Percentiles rank a stretch among this genome's conserved stretches.
Conservation (phyloP, 2,113 vertebrate genomes). For the Amazona vittata region DNA sequence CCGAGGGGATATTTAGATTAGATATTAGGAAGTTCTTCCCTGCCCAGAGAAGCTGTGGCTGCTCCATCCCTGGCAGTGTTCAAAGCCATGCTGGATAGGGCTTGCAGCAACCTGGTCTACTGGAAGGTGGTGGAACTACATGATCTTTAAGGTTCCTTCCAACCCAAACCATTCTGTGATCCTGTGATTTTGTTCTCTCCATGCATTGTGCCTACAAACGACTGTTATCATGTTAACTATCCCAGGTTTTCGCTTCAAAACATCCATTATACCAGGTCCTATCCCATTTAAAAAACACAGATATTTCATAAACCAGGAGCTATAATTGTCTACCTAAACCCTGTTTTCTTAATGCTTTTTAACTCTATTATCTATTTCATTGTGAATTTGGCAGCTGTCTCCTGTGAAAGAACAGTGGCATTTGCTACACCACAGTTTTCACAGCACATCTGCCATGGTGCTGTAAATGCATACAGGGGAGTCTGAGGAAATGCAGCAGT, state of each 20-base stretch:
- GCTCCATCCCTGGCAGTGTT: neutral
- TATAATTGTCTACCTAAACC: neutral
- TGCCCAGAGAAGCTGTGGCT: neutral
- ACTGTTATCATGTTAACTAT: neutral
- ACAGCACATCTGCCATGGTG: slow-evolving; percentile 67
- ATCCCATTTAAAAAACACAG: neutral
- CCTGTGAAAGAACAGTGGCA: slow-evolving; percentile 61
- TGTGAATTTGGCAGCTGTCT: slow-evolving; percentile 64
- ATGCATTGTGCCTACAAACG: neutral
- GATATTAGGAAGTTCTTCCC: neutral
- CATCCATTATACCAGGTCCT: neutral
- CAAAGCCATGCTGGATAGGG: neutral
- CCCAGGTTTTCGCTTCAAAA: neutral
- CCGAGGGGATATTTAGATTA: neutral
- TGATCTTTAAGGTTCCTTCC: neutral
- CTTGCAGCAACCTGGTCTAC: neutral
- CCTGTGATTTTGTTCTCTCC: neutral
- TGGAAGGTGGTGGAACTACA: neutral
- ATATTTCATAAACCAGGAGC: neutral
- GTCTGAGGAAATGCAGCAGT: slow-evolving; percentile 19
- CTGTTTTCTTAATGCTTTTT: neutral
- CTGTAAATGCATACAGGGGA: slow-evolving; percentile 63
- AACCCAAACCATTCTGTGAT: neutral
- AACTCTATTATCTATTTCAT: slow-evolving; percentile 45
- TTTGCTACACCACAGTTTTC: slow-evolving; percentile 69